These are phyloP conservation scores for Drosophila yakuba DNA, from an alignment of 1,140 invertebrate species.

Conservation along the genomic window DNA sequence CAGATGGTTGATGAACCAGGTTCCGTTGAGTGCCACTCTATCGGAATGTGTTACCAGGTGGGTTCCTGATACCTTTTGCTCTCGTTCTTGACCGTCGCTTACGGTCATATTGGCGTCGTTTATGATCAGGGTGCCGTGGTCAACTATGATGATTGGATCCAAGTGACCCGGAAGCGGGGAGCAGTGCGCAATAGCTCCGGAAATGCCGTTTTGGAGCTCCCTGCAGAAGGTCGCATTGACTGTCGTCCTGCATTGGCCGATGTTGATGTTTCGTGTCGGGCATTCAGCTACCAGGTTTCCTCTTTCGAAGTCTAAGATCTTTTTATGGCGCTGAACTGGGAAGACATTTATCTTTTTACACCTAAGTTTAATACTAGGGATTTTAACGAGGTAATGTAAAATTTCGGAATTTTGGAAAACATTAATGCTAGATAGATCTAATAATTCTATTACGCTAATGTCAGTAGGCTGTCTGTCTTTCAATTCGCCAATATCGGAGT, in stretches of 20 bases:
- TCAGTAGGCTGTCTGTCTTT: constrained; percentile 1
- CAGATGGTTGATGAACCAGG: background rate
- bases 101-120: background rate
- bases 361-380: background rate
- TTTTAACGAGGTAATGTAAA: constrained; percentile 1
- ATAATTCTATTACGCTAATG: background rate
- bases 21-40: background rate
- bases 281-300: constrained; percentile 4
- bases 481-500: constrained; percentile 3
- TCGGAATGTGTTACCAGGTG: background rate
- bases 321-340: background rate
- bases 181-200: background rate
- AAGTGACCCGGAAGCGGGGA: background rate
- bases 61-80: background rate
- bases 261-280: background rate
- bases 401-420: constrained; percentile 7
- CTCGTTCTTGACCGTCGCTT: background rate
- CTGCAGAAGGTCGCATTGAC: background rate
- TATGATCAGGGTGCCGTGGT: background rate
- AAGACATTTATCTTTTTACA: constrained; percentile 4
- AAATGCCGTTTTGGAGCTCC: background rate
- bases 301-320: constrained; percentile 1
- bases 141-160: background rate
- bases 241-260: background rate
- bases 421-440: constrained; percentile 2